These are phyloP conservation scores for Loriculus beryllinus DNA, from an alignment of 2,797 vertebrate species.

Conservation along the genomic window DNA sequence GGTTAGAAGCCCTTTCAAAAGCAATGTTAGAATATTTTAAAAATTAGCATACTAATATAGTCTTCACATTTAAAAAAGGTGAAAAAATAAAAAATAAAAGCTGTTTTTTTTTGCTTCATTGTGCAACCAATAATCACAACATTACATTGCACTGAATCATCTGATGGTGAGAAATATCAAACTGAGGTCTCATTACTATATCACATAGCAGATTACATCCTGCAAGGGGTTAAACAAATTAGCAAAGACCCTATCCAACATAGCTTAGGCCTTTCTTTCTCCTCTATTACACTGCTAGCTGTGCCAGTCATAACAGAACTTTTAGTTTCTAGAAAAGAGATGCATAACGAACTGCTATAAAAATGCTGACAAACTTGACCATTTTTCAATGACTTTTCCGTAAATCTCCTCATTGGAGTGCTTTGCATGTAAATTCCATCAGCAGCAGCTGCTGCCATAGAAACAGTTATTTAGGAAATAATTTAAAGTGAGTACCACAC, in stretches of 20 bases:
- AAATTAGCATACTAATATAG: neutral
- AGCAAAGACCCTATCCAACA: neutral
- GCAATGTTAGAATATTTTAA: neutral
- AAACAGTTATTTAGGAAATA: conserved; percentile 76
- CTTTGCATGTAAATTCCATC: conserved; percentile 70
- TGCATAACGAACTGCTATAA: conserved; percentile 40
- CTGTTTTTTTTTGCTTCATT: neutral
- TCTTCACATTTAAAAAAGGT: neutral
- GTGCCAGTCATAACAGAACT: neutral
- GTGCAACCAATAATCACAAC: neutral
- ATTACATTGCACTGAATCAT: neutral
- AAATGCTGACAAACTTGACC: conserved; percentile 58
- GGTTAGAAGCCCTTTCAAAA: neutral
- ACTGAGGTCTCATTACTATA: neutral
- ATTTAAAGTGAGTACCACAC: conserved; percentile 62
- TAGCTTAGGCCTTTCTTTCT: neutral
- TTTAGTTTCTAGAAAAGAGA: neutral
- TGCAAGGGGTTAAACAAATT: neutral
- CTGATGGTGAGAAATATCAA: neutral
- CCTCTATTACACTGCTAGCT: neutral
- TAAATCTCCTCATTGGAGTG: conserved; percentile 56
- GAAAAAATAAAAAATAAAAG: neutral
- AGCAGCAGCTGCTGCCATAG: conserved; percentile 71
- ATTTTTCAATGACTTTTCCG: conserved; percentile 59
- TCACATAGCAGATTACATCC: neutral